Evolutionary conservation across 2,888 invertebrate species (phyloP), one percentile per base, ranked within the genome.

Genomic region (Orgyia antiqua): DNA sequence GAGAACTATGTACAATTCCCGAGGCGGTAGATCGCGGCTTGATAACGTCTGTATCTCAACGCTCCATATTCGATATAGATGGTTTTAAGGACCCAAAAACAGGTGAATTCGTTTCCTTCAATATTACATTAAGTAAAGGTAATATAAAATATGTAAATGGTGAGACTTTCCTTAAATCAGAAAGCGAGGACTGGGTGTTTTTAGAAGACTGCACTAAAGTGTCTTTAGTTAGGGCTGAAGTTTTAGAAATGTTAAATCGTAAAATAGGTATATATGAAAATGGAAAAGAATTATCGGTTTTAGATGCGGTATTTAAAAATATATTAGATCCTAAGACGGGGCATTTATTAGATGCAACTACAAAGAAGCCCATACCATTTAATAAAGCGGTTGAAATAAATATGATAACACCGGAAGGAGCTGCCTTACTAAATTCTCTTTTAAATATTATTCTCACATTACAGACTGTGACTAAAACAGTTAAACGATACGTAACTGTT

Each of bases 21-120:
- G 96, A 97, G 68, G 98, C 98, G 0, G 95, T 96, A 9, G 92
- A 94, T 61, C 91, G 93, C 37, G 98, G 98, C 44, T 89, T 96
- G 25, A 93, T 98, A 35, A 93, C 93, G 13, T 95, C 96, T 1
- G 93, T 97, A 10, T 90, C 93, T 3, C 93, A 94, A 66, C 93
- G 93, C 70, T 94, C 95, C 1, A 93, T 97, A 51, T 97, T 97
- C 66, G 94, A 96, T 69, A 95, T 98, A 39, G 96, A 96, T 53
- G 97, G 94, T 32, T 94, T 97, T 65, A 93, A 92, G 64, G 94
- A 95, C 72, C 92, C 93, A 0, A 89, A 92, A 56, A 93, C 93
- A 28, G 92, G 91, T 19, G 94, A 94, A 63, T 94, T 92, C 63
- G 89, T 96, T 53, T 94, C 94, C 46, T 93, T 96, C 58, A 96